These are phyloP conservation scores for Gymnorhina tibicen DNA, from an alignment of 2,113 vertebrate genomes.

Conservation along the genomic window DNA sequence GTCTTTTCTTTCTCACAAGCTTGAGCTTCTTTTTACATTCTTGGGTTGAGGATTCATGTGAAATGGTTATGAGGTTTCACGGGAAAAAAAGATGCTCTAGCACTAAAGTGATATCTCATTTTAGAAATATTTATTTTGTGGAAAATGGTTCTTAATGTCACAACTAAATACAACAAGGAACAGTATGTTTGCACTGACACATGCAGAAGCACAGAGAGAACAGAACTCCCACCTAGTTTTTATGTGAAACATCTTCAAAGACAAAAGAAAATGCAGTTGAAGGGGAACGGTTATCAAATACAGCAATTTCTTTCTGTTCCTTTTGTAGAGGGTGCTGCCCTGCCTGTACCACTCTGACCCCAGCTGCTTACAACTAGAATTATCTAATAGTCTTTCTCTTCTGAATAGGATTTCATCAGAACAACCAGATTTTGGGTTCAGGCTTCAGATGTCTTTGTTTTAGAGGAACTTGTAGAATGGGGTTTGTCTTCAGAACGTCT, in stretches of 20 bases:
- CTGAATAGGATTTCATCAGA: not conserved
- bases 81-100: not conserved
- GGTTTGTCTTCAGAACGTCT: not conserved
- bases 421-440: not conserved
- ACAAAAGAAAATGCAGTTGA: not conserved
- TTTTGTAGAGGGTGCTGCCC: not conserved
- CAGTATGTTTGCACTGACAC: not conserved
- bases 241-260: not conserved
- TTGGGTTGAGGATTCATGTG: not conserved
- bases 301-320: not conserved
- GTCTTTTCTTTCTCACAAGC: not conserved
- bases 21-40: not conserved
- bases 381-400: not conserved
- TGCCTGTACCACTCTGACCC: not conserved
- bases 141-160: not conserved
- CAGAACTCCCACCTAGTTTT: not conserved
- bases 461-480: not conserved
- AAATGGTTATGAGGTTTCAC: not conserved
- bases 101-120: not conserved
- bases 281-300: not conserved
- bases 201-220: not conserved
- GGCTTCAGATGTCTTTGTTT: not conserved
- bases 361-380: not conserved
- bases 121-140: not conserved
- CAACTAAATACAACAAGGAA: not conserved